Evolutionary conservation across 2,113 vertebrate species (phyloP).

Genomic region (Elaphurus davidianus): DNA sequence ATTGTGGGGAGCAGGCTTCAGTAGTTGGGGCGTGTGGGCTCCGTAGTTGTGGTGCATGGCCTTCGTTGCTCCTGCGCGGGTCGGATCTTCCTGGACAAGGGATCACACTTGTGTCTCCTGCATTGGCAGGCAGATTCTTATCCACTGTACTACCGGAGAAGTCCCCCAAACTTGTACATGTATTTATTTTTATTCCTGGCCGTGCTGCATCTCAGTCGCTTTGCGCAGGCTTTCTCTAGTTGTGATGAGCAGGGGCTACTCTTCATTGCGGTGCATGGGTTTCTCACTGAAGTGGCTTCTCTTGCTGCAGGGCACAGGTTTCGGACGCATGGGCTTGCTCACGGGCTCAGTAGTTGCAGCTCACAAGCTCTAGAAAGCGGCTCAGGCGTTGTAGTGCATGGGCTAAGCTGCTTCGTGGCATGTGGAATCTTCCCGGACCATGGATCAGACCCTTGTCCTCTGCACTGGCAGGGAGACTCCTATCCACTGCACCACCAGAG

Average conservation of each 20-base stretch:
- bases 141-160: background rate
- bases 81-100: background rate
- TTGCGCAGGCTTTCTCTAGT: background rate
- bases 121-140: background rate
- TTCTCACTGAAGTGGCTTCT: background rate
- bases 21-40: background rate
- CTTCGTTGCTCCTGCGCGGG: accelerated
- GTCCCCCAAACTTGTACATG: background rate
- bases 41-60: background rate
- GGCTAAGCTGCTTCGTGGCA: background rate
- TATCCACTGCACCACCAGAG: background rate
- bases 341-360: background rate
- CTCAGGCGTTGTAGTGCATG: background rate
- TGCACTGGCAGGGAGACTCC: background rate
- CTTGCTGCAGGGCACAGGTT: background rate
- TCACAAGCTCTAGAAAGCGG: background rate
- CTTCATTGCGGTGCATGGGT: background rate
- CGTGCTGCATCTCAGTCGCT: background rate
- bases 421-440: background rate
- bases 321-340: background rate
- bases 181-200: background rate
- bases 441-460: background rate
- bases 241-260: background rate
- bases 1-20: background rate
- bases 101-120: background rate